Evolutionary conservation across 2,888 invertebrate species (phyloP).

Genomic region (Pachydiplax longipennis): DNA sequence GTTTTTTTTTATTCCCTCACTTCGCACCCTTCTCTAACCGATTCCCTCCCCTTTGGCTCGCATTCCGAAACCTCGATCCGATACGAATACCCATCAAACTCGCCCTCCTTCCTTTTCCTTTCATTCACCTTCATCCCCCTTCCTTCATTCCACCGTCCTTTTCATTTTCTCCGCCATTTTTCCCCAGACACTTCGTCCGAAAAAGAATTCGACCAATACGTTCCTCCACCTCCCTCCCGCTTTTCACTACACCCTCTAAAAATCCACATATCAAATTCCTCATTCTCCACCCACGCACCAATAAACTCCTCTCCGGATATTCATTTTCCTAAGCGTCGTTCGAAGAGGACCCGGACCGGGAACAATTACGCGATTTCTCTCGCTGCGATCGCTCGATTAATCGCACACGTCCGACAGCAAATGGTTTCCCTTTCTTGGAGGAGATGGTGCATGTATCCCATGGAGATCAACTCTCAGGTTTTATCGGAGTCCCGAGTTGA

Average conservation of each 20-base stretch:
- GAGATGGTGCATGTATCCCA: not conserved
- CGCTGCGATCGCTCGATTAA: not conserved
- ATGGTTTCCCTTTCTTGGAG: not conserved
- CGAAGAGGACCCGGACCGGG: not conserved
- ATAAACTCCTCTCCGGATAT: not conserved
- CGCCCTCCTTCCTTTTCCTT: not conserved
- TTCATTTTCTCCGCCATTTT: not conserved
- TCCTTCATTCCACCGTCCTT: not conserved
- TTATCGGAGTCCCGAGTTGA: not conserved
- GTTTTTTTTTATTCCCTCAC: not conserved
- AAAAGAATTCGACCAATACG: not conserved
- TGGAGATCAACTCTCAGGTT: not conserved
- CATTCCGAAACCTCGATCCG: not conserved
- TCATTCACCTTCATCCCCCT: not conserved
- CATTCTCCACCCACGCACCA: not conserved
- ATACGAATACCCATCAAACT: not conserved
- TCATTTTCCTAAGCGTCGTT: not conserved
- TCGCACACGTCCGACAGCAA: not conserved
- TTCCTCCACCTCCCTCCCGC: not conserved
- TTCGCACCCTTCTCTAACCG: not conserved
- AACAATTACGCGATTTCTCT: not conserved
- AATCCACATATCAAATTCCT: not conserved
- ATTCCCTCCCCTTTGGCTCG: not conserved
- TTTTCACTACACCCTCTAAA: not conserved
- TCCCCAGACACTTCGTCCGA: not conserved